A percentile compares a stretch with the other conserved stretches of the same genome.
phyloP scores from a whole-genome alignment of 2,113 vertebrate genomes.

The Hyla sarda region DNA sequence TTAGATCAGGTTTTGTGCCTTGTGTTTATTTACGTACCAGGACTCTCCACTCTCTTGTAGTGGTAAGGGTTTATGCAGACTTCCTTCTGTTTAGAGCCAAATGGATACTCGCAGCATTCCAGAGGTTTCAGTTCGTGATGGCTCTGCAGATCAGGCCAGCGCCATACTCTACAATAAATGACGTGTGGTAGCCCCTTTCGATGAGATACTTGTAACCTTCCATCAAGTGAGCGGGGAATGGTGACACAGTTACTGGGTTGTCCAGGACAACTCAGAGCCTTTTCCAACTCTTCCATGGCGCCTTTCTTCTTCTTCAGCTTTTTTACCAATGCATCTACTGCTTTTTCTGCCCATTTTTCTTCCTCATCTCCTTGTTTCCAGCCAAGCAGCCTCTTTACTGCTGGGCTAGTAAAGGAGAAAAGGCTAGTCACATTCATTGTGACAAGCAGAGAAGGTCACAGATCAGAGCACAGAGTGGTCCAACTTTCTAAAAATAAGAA shows the following conservation, averaged over 20 bases:
- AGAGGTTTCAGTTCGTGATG: constrained; percentile 97
- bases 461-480: not conserved
- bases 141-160: constrained; percentile 97
- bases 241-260: constrained; percentile 98
- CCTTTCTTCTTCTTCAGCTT: constrained; percentile 99
- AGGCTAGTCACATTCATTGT: constrained; percentile 87
- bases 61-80: constrained; percentile 99
- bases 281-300: constrained; percentile 98
- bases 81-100: constrained; percentile 99
- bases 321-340: constrained; percentile 96
- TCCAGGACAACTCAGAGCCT: constrained; percentile 95
- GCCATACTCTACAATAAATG: constrained; percentile 98
- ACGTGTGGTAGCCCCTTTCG: constrained; percentile 97
- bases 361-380: constrained; percentile 99
- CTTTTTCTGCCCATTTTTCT: constrained; percentile 99
- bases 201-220: constrained; percentile 95
- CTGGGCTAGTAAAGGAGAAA: constrained; percentile 99
- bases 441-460: constrained; percentile 29
- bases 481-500: not conserved
- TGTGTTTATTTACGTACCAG: constrained; percentile 62
- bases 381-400: constrained; percentile 95
- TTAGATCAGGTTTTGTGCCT: too few relatives aligned
- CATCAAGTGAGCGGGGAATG: constrained; percentile 94
- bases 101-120: constrained; percentile 98
- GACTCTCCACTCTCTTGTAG: constrained; percentile 85